Evolutionary conservation across 35 echinoderm and acorn worm species (phyloP), one percentile per base, ranked within the genome.

Genomic region (Apostichopus japonicus): DNA sequence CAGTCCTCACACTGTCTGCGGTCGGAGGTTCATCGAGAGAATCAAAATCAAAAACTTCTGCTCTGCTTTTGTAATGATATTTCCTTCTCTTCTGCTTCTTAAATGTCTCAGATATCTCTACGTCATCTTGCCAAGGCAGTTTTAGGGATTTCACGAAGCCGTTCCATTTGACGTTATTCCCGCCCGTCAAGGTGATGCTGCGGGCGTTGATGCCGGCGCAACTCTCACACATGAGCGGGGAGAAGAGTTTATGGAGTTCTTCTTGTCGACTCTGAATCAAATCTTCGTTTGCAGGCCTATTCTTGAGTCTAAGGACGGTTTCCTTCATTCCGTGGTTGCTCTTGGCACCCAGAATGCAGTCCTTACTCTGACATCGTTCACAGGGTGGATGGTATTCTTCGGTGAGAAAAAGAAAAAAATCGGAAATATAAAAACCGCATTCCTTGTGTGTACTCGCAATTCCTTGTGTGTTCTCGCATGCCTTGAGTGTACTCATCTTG

Each of bases 101-200:
- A 84, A 84, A 84, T 57, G 81, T 84, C 17, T 84, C 23, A 2
- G 56, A 55, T 23, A 21, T 1, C 23, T 84, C 81, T 2, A 84
- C 54, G 15, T 84, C 81, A 84, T 84, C 81, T 7, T 84, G 17
- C 81, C 81, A 84, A 23, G 81, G 81, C 2, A 84, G 54, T 84
- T 84, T 84, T 6, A 84, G 13, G 53, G 54, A n/a, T 59, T 84
- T 84, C 19, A 84, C 54, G 6, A 84, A 84, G 6, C 81, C 55
- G 21, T 84, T 84, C 54, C 16, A 23, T 57, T 58, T 56, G 6
- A 14, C 54, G 3, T 51, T 84, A 23, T 57, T 58, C 9, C 56
- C 23, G 17, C 81, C 81, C 1, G 54, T 53, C 54, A 58, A 17
- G 4, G 54, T 17, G 7, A 84, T 84, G 54, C 56, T 58, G 17